Base-by-base conservation (phyloP, 2,888 invertebrate species). In the Achlya flavicornis region DNA sequence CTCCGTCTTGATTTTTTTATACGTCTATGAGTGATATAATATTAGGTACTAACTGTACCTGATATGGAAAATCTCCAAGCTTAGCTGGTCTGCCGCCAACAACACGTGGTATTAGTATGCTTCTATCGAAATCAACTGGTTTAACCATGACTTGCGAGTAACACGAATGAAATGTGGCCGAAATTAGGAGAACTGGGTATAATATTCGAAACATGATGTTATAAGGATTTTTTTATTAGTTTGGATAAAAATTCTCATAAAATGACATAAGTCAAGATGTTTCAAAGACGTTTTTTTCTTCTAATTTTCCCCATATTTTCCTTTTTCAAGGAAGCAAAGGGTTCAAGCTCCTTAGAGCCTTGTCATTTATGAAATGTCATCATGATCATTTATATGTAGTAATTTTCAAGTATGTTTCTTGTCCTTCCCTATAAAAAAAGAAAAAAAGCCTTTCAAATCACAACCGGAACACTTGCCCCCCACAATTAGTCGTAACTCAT, bases 31-130 rank as follows among this genome's bases (percentile, higher is more conserved):
- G n/a, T n/a, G 26, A 2, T 26, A 26, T 26, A 26, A 26, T 35
- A 35, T 6, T 35, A 35, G 35, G 14, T n/a, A 46, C 14, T n/a
- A 14, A 46, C 46, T 19, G 35, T 41, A 60, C 60, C 60, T 60
- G 60, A 43, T 60, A 60, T 19, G 60, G 60, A 12, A 60, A 41
- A 26, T 60, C 60, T 8, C 60, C 60, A 11, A 60, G 19, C 12
- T 12, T 19, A 12, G 60, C 60, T 43, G 60, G 60, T n/a, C 1
- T 41, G 5, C 60, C 60, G 5, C n/a, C 41, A 26, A 60, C 60
- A 14, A 60, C 41, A 11, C 60, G 19, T 5, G 60, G 60, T 19
- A n/a, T 19, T 19, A 53, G 2, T 1, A 53, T 19, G 10, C 10
- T 53, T 4, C 1, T 3, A 7, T 53, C 53, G n/a, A 19, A 19